Percentiles rank a stretch among this genome's conserved stretches.
These are phyloP conservation scores for Mimumesa dahlbomi DNA, from an alignment of 2,888 invertebrate genomes.

Conservation along the genomic window DNA sequence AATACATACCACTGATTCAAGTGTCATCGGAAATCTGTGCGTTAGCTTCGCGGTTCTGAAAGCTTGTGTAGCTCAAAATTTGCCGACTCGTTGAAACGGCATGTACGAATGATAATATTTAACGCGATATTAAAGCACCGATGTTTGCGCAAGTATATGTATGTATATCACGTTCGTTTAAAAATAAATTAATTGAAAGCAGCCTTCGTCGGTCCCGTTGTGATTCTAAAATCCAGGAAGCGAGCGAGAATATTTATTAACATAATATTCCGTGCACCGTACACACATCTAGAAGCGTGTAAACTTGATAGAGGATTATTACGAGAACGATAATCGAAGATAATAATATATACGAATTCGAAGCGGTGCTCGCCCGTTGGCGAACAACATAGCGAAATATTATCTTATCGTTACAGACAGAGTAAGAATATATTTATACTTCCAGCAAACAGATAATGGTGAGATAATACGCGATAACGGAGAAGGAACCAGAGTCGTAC, in stretches of 20 bases:
- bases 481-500: slow-evolving; percentile 37
- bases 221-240: too few species aligned
- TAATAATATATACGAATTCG: slow-evolving; percentile 20
- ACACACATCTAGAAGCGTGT: not conserved
- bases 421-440: slow-evolving; percentile 62
- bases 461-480: slow-evolving; percentile 60
- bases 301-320: not conserved
- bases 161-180: too few species aligned
- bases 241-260: too few species aligned
- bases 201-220: too few species aligned
- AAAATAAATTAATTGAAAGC: too few species aligned
- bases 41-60: not conserved
- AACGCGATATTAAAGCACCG: too few species aligned
- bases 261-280: too few species aligned
- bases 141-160: too few species aligned
- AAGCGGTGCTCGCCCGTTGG: slow-evolving; percentile 18
- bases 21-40: not conserved
- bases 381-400: slow-evolving; percentile 32
- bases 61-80: too few species aligned
- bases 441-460: slow-evolving; percentile 66
- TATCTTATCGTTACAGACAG: slow-evolving; percentile 67
- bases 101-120: too few species aligned
- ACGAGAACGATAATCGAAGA: not conserved
- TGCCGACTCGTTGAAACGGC: too few species aligned
- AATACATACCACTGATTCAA: not conserved